Base-by-base conservation (phyloP, 1,140 invertebrate species). In the Portunus trituberculatus region DNA sequence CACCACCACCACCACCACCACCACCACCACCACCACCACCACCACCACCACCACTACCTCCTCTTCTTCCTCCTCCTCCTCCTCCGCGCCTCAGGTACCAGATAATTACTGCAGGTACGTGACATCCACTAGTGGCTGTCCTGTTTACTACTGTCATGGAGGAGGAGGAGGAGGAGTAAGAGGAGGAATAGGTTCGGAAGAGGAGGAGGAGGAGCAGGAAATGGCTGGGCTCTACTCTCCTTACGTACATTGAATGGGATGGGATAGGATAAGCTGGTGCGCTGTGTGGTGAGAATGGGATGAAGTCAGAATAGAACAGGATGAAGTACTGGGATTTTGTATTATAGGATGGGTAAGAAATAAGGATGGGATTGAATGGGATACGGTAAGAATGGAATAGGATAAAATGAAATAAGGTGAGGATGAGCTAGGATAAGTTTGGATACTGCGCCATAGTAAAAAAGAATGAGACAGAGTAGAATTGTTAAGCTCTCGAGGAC, bases 81-180 rank as follows among this genome's bases (percentile, higher is more conserved):
- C 20, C 59, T n/a, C 20, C 12, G 67, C n/a, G 67, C 16, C 67
- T 76, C 67, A 76, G 25, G 67, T 76, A 76, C 6, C 67, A 76
- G 67, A 76, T 76, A 76, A 76, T 76, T 76, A 76, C 67, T 76
- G 67, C 67, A 76, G 67, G 67, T 76, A 76, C 67, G 67, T 76
- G 67, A 76, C 67, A 76, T 76, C 67, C n/a, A n/a, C 67, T n/a
- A n/a, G 67, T n/a, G 67, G n/a, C 52, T 59, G 52, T 20, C 52
- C 52, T 59, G 52, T 59, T 59, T 59, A 59, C 52, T 59, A 20
- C 20, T 10, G 20, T 20, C 52, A 76, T n/a, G 67, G n/a, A n/a
- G 67, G n/a, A 76, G 67, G 67, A 76, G 67, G 67, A n/a, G 20
- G 67, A 16, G 6, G 67, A 76, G 67, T 2, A 76, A 25, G 67